Base-by-base conservation (phyloP, 2,888 invertebrate species). In the Agriopis leucophaearia region DNA sequence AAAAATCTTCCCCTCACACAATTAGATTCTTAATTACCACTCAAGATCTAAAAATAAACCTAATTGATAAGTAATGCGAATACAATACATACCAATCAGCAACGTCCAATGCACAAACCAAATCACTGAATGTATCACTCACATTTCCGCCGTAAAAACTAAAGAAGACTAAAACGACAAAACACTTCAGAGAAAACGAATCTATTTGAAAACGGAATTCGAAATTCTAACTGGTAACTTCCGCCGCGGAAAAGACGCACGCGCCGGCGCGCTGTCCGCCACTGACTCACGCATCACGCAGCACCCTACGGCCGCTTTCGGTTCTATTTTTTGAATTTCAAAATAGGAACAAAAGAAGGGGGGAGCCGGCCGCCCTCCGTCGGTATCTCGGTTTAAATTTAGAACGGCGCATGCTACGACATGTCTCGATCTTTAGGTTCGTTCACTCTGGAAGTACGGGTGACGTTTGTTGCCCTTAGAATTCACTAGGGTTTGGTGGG, bases 261-360 rank as follows among this genome's bases (percentile, higher is more conserved):
- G 88, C 89, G 90, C 88, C 87, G 87, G 85, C 88, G 88, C 82
- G 87, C 83, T 76, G 83, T 80, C 86, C 90, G 86, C 84, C 88
- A 92, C 93, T 93, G 93, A 93, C 87, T 92, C 93, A 92, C 79
- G 83, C 90, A 87, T 88, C 88, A 85, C 81, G 84, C 86, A 88
- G 88, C 90, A 90, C 91, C 90, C 90, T 88, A 83, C 88, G 78
- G 78, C 88, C 88, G 88, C 88, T 88, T 88, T 83, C 87, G 77
- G 80, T 85, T 90, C 91, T 91, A 91, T 88, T 88, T 88, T 92
- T 92, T 88, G 92, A 92, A 88, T 82, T 88, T 87, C 87, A 85
- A 89, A 92, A 93, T 89, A 92, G 89, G 90, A 94, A 93, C 92
- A 93, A 94, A 93, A 92, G 91, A 89, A 92, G 90, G 83, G 89